phyloP scores from a whole-genome alignment of 2,797 vertebrate genomes.

The Alectoris magna region DNA sequence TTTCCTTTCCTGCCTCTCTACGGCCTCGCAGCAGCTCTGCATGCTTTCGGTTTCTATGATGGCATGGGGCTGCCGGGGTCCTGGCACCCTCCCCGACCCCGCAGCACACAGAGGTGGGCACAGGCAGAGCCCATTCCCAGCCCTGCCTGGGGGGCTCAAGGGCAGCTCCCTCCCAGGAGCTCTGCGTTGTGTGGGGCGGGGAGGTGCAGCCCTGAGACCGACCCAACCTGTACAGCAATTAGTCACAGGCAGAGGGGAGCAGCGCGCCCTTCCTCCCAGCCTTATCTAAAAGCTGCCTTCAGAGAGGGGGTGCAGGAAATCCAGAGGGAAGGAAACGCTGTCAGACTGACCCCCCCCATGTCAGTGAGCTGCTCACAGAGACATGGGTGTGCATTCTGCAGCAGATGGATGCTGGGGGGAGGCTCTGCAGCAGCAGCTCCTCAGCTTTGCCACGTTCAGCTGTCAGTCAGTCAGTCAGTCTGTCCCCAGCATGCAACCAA shows the following conservation, averaged over 20 bases:
- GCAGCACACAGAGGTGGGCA: too few relatives aligned
- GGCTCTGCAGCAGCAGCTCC: not conserved
- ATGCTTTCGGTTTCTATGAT: not conserved
- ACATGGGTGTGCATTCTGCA: too few relatives aligned
- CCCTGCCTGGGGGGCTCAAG: too few relatives aligned
- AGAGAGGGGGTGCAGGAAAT: not conserved
- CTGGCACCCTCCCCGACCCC: not conserved
- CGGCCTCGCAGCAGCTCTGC: not conserved
- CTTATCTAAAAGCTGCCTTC: not conserved
- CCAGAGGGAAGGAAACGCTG: fast-evolving
- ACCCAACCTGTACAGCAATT: slow-evolving; percentile 41
- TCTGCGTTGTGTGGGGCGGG: not conserved
- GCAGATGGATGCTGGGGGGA: too few relatives aligned
- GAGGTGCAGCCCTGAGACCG: not conserved
- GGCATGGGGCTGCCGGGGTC: too few relatives aligned
- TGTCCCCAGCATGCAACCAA: not conserved
- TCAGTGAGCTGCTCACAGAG: fast-evolving
- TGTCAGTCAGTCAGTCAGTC: too few relatives aligned
- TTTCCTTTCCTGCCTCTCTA: too few relatives aligned
- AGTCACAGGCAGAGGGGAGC: not conserved
- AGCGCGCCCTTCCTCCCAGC: not conserved
- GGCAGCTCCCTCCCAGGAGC: not conserved
- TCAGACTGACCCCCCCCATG: not conserved
- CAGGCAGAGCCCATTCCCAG: not conserved
- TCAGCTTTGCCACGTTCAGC: fast-evolving